Percentiles rank a stretch among this genome's conserved stretches.
These are phyloP conservation scores for Cancer borealis DNA, from an alignment of 2,888 invertebrate genomes.

Conservation along the genomic window DNA sequence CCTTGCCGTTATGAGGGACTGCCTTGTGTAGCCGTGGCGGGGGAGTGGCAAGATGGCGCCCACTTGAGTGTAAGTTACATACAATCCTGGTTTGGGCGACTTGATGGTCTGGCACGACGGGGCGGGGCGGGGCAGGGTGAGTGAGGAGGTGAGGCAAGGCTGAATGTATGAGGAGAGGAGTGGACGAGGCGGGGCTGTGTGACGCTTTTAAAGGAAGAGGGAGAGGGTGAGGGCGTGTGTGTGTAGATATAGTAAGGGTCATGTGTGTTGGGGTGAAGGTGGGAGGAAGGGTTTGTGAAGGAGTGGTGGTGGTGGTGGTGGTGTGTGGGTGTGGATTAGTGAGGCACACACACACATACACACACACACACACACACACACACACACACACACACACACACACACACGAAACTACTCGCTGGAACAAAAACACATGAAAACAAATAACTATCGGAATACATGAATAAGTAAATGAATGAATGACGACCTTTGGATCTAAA, in stretches of 20 bases:
- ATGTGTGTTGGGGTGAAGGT: not conserved
- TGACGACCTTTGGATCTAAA: slow-evolving; percentile 10
- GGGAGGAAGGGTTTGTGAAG: not conserved
- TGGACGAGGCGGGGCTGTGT: not conserved
- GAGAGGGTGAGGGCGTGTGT: not conserved
- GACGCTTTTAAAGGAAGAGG: not conserved
- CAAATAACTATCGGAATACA: slow-evolving; percentile 3
- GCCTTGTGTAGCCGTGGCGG: not conserved
- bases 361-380: slow-evolving; percentile 34
- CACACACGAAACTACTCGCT: not conserved
- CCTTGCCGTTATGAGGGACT: not conserved
- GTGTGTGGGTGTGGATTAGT: not conserved
- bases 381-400: not conserved
- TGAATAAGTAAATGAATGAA: not conserved
- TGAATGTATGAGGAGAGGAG: not conserved
- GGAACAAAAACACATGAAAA: not conserved
- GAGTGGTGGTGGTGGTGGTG: not conserved
- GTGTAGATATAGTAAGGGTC: not conserved
- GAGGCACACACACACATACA: slow-evolving; percentile 1
- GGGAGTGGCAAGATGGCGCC: slow-evolving; percentile 7
- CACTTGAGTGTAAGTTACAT: not conserved
- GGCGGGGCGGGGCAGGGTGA: not conserved
- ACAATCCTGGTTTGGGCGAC: slow-evolving; percentile 8
- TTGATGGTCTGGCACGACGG: not conserved
- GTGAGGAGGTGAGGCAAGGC: not conserved